Base-by-base conservation (phyloP, 1,140 invertebrate species). In the Manduca sexta region DNA sequence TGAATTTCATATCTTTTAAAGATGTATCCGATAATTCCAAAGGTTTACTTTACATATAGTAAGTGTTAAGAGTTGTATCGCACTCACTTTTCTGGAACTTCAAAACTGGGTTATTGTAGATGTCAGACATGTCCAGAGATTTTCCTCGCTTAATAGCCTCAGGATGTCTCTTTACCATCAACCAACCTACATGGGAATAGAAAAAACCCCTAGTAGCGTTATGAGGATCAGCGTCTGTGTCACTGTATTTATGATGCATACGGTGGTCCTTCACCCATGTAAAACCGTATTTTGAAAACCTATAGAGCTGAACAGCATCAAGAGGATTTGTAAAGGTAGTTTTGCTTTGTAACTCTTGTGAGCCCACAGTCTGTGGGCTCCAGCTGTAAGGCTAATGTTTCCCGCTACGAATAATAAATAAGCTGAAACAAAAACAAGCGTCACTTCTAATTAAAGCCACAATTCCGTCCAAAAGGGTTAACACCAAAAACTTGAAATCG, bases 281-380 rank as follows among this genome's bases (percentile, higher is more conserved):
- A 55, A 83, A 3, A 86, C 84, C 42, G 81, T 75, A 58, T 89
- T 89, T 81, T 90, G 86, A 57, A 88, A 54, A 13, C 49, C 54
- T 4, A 61, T 38, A 4, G 47, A 50, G 14, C 54, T 56, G 16
- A 69, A 53, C 13, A 60, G 4, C 40, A 63, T 52, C 7, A 67
- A 35, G 5, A 67, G 18, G 11, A 95, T 67, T 59, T 92, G 82
- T 16, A 95, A 72, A 0, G 93, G 93, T 75, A 91, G 88, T 67
- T 88, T 92, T 0, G 94, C 95, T 84, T 95, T 95, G 85, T 95
- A 97, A 1, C 93, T 88, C 56, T 90, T 87, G 72, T 97, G 94
- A 7, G 93, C 88, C 94, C 94, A 96, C 29, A 96, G 82, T 52
- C 95, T 88, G 70, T 97, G 95, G 7, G 91, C 93, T 18, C 95